phyloP scores from a whole-genome alignment of 2,888 invertebrate genomes.

The Orchesella flavescens region DNA sequence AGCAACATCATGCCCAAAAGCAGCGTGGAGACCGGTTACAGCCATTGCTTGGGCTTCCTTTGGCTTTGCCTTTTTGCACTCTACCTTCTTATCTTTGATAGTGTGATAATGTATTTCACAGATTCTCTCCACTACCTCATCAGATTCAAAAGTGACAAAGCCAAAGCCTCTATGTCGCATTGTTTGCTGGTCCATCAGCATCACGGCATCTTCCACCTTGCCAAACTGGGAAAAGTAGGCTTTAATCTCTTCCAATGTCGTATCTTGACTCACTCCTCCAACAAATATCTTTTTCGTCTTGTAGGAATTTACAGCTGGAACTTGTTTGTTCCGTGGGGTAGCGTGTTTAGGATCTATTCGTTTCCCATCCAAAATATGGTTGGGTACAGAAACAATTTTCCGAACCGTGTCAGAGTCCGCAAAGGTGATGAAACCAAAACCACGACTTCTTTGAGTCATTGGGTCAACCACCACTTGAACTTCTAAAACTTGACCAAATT shows the following conservation, averaged over 20 bases:
- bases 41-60: slow-evolving; percentile 47
- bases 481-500: slow-evolving; percentile 92
- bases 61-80: slow-evolving; percentile 86
- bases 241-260: slow-evolving; percentile 91
- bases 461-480: slow-evolving; percentile 95
- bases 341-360: slow-evolving; percentile 95
- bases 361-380: slow-evolving; percentile 86
- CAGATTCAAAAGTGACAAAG: slow-evolving; percentile 92
- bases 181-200: slow-evolving; percentile 92
- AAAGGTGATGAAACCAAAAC: slow-evolving; percentile 94
- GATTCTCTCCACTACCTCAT: slow-evolving; percentile 92
- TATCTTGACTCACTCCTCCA: slow-evolving; percentile 93
- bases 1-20: slow-evolving; percentile 35
- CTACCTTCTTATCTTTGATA: slow-evolving; percentile 91
- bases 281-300: slow-evolving; percentile 95
- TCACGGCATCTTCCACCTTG: slow-evolving; percentile 91
- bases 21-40: slow-evolving; percentile 42
- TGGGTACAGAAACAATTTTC: slow-evolving; percentile 90
- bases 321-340: slow-evolving; percentile 86
- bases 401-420: slow-evolving; percentile 91
- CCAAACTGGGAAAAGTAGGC: slow-evolving; percentile 93
- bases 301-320: slow-evolving; percentile 81
- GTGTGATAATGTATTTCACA: slow-evolving; percentile 95
- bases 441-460: slow-evolving; percentile 93
- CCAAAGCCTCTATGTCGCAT: slow-evolving; percentile 93